phyloP scores from a whole-genome alignment of 2,113 vertebrate genomes.

The Oreochromis tanganicae region DNA sequence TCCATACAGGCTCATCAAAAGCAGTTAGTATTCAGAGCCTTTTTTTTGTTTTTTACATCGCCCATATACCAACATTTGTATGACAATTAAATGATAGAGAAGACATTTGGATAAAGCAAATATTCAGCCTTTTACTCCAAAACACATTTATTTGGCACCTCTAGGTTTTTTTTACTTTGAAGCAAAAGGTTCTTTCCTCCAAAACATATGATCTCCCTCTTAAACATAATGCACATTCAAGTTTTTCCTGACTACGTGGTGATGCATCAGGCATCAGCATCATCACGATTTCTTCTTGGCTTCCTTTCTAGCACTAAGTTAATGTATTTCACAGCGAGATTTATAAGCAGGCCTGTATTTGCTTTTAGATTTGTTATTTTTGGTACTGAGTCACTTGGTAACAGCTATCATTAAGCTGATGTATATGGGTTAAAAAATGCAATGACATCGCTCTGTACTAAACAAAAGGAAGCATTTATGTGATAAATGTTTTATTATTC shows the following conservation, averaged over 20 bases:
- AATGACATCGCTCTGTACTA: background rate
- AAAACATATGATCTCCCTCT: background rate
- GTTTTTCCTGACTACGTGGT: background rate
- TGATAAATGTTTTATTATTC: background rate
- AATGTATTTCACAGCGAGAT: background rate
- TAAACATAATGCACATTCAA: background rate
- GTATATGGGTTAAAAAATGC: background rate
- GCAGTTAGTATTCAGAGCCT: accelerated
- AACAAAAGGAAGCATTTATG: background rate
- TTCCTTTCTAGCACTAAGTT: background rate
- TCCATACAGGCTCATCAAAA: background rate
- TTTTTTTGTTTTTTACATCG: background rate
- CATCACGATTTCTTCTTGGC: background rate
- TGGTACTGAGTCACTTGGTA: background rate
- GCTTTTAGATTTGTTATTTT: background rate
- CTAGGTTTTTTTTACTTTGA: background rate
- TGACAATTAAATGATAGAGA: background rate
- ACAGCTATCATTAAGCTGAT: background rate
- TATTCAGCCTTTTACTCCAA: background rate
- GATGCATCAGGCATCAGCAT: background rate
- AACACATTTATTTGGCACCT: background rate
- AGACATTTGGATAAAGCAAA: background rate
- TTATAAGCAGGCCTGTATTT: background rate
- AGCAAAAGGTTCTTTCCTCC: background rate
- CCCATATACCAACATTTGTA: background rate